Percentiles rank a stretch among this genome's conserved stretches.
These are phyloP conservation scores for Linhomoeus sp. DNA, from an alignment of 2,888 invertebrate genomes.

Conservation along the genomic window DNA sequence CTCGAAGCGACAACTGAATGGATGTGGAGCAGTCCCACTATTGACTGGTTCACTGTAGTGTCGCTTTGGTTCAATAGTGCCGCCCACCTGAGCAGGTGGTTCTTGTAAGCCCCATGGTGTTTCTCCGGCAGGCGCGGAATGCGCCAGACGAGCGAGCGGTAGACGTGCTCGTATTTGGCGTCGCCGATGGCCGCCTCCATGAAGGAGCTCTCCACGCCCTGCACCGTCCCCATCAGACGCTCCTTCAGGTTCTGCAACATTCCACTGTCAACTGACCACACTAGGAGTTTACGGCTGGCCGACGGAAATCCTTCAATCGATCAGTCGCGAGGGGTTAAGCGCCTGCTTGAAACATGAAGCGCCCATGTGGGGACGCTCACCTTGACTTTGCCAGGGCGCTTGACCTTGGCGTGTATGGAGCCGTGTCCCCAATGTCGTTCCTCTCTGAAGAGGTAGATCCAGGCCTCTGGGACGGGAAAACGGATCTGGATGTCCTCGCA, in stretches of 20 bases:
- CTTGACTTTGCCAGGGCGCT: constrained; percentile 39
- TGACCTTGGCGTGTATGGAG: constrained; percentile 71
- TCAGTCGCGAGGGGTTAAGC: too few relatives aligned
- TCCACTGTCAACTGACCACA: too few relatives aligned
- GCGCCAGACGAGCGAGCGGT: constrained; percentile 82
- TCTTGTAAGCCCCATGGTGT: constrained; percentile 96
- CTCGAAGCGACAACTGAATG: constrained; percentile 56
- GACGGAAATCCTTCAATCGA: too few relatives aligned
- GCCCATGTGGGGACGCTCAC: constrained; percentile 22
- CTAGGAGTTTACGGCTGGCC: too few relatives aligned
- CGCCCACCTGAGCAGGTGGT: constrained; percentile 61
- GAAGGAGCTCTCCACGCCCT: constrained; percentile 65
- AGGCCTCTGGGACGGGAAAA: constrained; percentile 90
- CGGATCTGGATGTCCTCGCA: constrained; percentile 86
- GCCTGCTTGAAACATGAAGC: too few relatives aligned
- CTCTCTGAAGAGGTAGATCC: constrained; percentile 95
- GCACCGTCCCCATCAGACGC: constrained; percentile 50
- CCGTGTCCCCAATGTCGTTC: constrained; percentile 78
- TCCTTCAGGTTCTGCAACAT: constrained; percentile 23
- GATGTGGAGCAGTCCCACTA: too few relatives aligned
- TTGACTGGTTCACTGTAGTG: too few relatives aligned
- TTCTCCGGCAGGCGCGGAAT: constrained; percentile 92
- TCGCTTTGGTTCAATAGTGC: too few relatives aligned
- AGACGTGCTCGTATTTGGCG: constrained; percentile 97
- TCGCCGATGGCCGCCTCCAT: constrained; percentile 79